Percentiles rank a stretch among this genome's conserved stretches.
Evolutionary conservation across 2,888 invertebrate genomes (phyloP).

Genomic region (Iselma pallidipennis): DNA sequence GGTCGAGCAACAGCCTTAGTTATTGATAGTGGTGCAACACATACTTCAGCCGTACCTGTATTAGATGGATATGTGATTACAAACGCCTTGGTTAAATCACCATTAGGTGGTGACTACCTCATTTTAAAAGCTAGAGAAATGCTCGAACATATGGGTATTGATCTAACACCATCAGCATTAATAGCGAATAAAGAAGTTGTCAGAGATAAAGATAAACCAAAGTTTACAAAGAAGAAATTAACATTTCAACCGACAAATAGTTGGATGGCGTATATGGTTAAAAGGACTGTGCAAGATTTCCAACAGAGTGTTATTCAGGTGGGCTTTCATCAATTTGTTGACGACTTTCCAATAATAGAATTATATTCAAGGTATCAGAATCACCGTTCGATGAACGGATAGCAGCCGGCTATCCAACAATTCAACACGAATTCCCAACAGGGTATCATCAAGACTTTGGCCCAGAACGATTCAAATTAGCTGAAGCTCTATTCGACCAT

Average conservation of each 20-base stretch:
- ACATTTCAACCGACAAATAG: constrained; percentile 84
- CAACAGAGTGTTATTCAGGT: constrained; percentile 70
- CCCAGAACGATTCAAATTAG: constrained; percentile 88
- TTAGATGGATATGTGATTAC: constrained; percentile 90
- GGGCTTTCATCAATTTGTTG: no score
- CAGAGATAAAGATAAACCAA: constrained; percentile 84
- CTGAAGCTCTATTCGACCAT: constrained; percentile 95
- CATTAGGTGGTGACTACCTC: constrained; percentile 95
- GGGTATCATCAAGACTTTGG: constrained; percentile 98
- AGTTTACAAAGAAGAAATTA: constrained; percentile 76
- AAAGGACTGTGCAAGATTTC: constrained; percentile 77
- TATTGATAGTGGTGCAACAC: constrained; percentile 96
- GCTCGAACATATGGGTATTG: constrained; percentile 60
- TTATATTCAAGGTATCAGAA: constrained; percentile 72
- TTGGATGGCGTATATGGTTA: constrained; percentile 97
- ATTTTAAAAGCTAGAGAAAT: constrained; percentile 70
- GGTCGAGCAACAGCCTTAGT: constrained; percentile 87
- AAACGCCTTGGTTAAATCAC: constrained; percentile 94
- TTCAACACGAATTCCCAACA: constrained; percentile 96
- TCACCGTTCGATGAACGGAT: constrained; percentile 87
- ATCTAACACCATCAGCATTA: constrained; percentile 63
- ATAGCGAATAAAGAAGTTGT: constrained; percentile 86
- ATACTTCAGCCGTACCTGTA: constrained; percentile 97
- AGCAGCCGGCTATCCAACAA: constrained; percentile 85
- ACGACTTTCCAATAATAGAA: no score